These are phyloP conservation scores for Arge pagana DNA, from an alignment of 2,888 invertebrate genomes.

Conservation along the genomic window DNA sequence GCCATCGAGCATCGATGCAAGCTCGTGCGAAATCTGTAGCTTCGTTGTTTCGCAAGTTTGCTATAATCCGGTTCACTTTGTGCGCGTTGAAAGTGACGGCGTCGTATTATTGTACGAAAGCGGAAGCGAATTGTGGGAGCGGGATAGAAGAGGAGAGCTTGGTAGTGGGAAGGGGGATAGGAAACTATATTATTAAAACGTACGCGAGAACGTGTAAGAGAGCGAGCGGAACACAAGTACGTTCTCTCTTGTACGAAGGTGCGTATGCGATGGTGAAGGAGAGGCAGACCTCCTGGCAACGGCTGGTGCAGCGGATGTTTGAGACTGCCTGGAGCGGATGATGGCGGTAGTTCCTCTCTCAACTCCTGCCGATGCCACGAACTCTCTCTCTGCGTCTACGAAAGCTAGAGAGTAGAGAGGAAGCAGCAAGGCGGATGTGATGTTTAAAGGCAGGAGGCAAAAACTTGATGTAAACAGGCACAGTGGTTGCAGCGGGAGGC, in stretches of 20 bases:
- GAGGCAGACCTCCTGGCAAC: constrained; percentile 28
- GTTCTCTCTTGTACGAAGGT: constrained; percentile 11
- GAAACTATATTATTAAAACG: constrained; percentile 13
- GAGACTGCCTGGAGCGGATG: constrained; percentile 37
- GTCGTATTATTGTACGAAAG: too few relatives aligned
- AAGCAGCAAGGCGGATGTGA: constrained; percentile 44
- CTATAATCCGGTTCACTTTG: too few relatives aligned
- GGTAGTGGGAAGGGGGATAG: constrained; percentile 5
- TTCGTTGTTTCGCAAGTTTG: too few relatives aligned
- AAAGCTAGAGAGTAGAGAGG: constrained; percentile 2
- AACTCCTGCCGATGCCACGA: constrained; percentile 17
- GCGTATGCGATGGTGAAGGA: not conserved
- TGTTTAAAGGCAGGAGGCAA: constrained; percentile 44
- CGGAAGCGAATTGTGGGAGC: constrained; percentile 25
- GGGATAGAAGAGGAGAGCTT: not conserved
- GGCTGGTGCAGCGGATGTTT: constrained; percentile 49
- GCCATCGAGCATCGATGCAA: too few relatives aligned
- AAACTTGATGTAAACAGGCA: constrained; percentile 37
- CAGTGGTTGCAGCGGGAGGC: constrained; percentile 19
- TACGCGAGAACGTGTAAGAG: not conserved
- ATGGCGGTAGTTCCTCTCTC: constrained; percentile 41
- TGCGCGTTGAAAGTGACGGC: too few relatives aligned
- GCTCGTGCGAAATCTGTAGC: too few relatives aligned
- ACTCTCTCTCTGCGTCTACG: too few relatives aligned
- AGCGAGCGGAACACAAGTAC: constrained; percentile 5